These are phyloP conservation scores for Tinamus major DNA, from an alignment of 2,797 vertebrate genomes.

Conservation along the genomic window DNA sequence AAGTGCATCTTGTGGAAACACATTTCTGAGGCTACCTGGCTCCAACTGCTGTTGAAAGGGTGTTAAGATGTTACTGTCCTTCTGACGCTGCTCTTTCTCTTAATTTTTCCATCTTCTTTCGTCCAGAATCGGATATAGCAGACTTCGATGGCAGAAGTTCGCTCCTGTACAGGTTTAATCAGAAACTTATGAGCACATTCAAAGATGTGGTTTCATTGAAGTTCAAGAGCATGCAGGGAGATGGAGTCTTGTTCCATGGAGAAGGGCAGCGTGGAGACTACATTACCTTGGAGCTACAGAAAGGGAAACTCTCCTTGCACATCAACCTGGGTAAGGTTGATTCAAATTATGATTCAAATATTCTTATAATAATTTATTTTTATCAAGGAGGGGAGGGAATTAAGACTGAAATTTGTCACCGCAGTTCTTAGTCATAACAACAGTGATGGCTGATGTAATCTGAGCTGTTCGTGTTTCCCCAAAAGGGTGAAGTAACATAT, in stretches of 20 bases:
- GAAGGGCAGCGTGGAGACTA: constrained; percentile 96
- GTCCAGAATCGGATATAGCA: constrained; percentile 89
- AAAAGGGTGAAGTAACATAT: background rate
- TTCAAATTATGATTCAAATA: background rate
- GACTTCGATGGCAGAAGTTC: constrained; percentile 96
- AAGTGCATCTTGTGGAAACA: fast-evolving
- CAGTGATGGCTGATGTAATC: background rate
- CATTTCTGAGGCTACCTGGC: background rate
- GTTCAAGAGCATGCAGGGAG: constrained; percentile 93
- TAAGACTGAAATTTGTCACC: background rate
- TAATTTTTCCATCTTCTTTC: constrained; percentile 21
- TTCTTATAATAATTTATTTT: background rate
- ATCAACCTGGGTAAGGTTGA: constrained; percentile 88
- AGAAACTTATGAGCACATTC: constrained; percentile 96
- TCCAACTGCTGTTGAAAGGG: background rate
- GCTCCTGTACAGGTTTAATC: constrained; percentile 95
- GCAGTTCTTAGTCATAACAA: background rate
- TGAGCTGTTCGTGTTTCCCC: background rate
- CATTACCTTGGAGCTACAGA: constrained; percentile 93
- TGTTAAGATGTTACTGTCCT: background rate
- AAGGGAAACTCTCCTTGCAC: constrained; percentile 88
- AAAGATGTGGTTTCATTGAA: constrained; percentile 96
- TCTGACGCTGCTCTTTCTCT: background rate
- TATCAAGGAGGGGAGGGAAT: background rate
- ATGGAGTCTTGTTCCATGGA: constrained; percentile 94